These are phyloP conservation scores for Caenorhabditis remanei DNA, from an alignment of 1,140 invertebrate genomes.

Conservation along the genomic window DNA sequence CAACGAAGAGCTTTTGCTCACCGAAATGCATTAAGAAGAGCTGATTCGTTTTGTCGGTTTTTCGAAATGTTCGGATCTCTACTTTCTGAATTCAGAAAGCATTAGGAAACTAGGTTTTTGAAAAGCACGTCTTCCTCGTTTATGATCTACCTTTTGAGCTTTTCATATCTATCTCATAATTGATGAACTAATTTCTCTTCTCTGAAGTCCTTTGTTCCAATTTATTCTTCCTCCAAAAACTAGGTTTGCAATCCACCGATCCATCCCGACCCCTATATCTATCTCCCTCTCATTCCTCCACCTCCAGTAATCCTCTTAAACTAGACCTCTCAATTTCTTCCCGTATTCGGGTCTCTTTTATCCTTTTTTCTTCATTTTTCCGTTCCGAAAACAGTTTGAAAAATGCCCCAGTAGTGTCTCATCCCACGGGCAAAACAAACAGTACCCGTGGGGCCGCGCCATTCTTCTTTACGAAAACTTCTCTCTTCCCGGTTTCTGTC, in stretches of 20 bases:
- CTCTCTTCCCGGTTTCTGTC: neutral
- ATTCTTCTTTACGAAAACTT: neutral
- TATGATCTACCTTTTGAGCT: neutral
- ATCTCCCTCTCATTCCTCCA: neutral
- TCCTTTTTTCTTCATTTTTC: conserved; percentile 4
- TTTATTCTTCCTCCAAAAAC: neutral
- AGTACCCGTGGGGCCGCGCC: neutral
- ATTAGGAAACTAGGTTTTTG: too few relatives aligned
- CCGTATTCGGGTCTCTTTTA: neutral
- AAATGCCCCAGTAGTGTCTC: conserved; percentile 20
- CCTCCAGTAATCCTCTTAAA: conserved; percentile 38
- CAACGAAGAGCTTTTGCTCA: neutral
- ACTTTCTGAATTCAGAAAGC: neutral
- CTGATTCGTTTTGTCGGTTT: conserved; percentile 13
- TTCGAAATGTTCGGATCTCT: neutral
- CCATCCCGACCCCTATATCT: neutral
- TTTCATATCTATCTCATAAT: neutral
- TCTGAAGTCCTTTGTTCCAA: neutral
- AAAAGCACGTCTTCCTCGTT: neutral
- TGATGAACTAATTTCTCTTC: neutral
- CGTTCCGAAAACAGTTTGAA: conserved; percentile 51
- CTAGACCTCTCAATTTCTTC: conserved; percentile 42
- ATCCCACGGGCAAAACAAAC: conserved; percentile 28
- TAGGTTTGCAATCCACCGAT: neutral
- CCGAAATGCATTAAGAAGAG: neutral